Evolutionary conservation across 2,888 invertebrate species (phyloP).

Genomic region (Notodonta ziczac): DNA sequence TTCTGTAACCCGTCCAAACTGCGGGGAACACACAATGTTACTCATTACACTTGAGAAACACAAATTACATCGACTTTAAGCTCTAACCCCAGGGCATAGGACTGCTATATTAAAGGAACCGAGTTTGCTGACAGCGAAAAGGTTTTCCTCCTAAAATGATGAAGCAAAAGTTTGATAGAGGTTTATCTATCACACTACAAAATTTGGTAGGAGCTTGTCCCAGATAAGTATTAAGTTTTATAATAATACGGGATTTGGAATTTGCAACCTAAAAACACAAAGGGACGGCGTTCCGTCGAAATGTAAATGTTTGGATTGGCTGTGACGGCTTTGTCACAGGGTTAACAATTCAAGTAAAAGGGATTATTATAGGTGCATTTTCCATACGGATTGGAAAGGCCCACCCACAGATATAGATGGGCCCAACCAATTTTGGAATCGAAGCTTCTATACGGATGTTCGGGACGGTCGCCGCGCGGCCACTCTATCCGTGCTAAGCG

Average conservation of each 20-base stretch:
- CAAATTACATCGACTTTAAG: slow-evolving; percentile 1
- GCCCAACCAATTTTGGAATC: too few relatives aligned
- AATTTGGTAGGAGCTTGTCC: slow-evolving; percentile 23
- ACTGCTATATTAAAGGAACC: neutral
- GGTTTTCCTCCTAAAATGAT: slow-evolving; percentile 23
- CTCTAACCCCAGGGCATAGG: neutral
- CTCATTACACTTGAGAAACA: neutral
- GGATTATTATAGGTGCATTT: too few relatives aligned
- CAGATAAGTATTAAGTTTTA: slow-evolving; percentile 33
- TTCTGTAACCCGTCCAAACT: slow-evolving; percentile 20
- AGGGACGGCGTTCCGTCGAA: neutral
- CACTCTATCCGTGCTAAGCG: too few relatives aligned
- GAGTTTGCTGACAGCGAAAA: slow-evolving; percentile 11
- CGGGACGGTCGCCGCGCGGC: too few relatives aligned
- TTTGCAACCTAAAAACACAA: slow-evolving; percentile 13
- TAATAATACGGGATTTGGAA: slow-evolving; percentile 17
- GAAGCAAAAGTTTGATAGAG: slow-evolving; percentile 32
- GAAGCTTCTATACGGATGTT: too few relatives aligned
- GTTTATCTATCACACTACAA: slow-evolving; percentile 33
- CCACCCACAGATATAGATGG: too few relatives aligned
- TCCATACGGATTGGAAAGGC: too few relatives aligned
- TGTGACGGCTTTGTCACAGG: slow-evolving; percentile 7
- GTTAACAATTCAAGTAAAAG: slow-evolving; percentile 3
- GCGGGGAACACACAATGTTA: slow-evolving; percentile 12
- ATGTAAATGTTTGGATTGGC: slow-evolving; percentile 8